Percentiles rank a stretch among this genome's conserved stretches.
Evolutionary conservation across 2,113 vertebrate species (phyloP).

Genomic region (Casuarius casuarius): DNA sequence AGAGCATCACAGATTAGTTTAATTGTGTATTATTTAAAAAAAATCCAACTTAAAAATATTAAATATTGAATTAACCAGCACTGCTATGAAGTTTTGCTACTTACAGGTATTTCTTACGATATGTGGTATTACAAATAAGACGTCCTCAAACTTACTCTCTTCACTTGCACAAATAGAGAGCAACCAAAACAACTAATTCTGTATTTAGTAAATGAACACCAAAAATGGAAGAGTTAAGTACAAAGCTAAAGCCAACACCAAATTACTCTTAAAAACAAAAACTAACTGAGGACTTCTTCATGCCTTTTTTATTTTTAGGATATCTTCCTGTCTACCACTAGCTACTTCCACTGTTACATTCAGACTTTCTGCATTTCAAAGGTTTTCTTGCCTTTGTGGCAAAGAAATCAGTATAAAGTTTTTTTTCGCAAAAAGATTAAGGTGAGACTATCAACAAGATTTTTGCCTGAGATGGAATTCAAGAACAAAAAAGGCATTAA

Average conservation of each 20-base stretch:
- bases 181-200: constrained; percentile 34
- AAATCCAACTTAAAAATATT: background rate
- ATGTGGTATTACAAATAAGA: background rate
- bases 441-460: background rate
- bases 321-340: background rate
- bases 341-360: background rate
- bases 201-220: constrained; percentile 39
- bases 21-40: background rate
- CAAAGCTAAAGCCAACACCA: constrained; percentile 48
- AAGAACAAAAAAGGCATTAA: background rate
- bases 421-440: background rate
- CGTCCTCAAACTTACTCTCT: background rate
- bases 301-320: background rate
- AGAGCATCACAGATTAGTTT: background rate
- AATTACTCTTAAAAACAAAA: background rate
- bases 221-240: background rate
- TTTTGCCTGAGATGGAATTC: background rate
- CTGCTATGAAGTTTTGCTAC: background rate
- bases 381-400: background rate
- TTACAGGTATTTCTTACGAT: background rate
- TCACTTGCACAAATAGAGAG: constrained; percentile 37
- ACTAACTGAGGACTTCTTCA: background rate
- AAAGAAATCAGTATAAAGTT: background rate
- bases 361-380: background rate
- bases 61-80: background rate